These are phyloP conservation scores for Chrysopa pallens DNA, from an alignment of 1,140 invertebrate genomes.

Conservation along the genomic window DNA sequence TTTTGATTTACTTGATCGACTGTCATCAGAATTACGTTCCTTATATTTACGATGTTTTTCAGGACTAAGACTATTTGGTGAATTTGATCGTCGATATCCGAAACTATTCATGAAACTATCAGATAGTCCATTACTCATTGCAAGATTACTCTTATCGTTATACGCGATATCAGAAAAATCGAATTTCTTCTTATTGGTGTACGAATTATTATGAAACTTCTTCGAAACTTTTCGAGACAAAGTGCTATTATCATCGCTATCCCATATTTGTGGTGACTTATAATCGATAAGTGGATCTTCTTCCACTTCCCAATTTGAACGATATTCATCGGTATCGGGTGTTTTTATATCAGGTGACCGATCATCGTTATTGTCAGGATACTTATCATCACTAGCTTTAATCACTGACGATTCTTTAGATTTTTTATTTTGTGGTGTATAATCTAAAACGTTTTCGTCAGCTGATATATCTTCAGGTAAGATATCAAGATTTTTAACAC, in stretches of 20 bases:
- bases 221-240: background rate
- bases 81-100: too few relatives aligned
- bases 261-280: conserved; percentile 1
- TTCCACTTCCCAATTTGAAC: conserved; percentile 17
- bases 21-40: too few relatives aligned
- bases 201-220: conserved; percentile 1
- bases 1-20: too few relatives aligned
- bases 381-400: too few relatives aligned
- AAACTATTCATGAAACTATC: background rate
- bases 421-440: too few relatives aligned
- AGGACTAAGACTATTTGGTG: too few relatives aligned
- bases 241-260: conserved; percentile 8
- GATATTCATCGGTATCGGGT: conserved; percentile 17
- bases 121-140: background rate
- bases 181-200: background rate
- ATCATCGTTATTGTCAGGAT: too few relatives aligned
- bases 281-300: conserved; percentile 3
- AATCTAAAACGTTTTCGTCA: too few relatives aligned
- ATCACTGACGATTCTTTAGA: too few relatives aligned
- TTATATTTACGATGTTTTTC: too few relatives aligned
- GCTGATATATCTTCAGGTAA: too few relatives aligned
- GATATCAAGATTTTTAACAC: too few relatives aligned
- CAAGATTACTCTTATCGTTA: background rate
- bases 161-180: background rate
- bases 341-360: conserved; percentile 1